Conservation (phyloP, 2,113 vertebrate species). For the Periophthalmodon schlosseri region DNA sequence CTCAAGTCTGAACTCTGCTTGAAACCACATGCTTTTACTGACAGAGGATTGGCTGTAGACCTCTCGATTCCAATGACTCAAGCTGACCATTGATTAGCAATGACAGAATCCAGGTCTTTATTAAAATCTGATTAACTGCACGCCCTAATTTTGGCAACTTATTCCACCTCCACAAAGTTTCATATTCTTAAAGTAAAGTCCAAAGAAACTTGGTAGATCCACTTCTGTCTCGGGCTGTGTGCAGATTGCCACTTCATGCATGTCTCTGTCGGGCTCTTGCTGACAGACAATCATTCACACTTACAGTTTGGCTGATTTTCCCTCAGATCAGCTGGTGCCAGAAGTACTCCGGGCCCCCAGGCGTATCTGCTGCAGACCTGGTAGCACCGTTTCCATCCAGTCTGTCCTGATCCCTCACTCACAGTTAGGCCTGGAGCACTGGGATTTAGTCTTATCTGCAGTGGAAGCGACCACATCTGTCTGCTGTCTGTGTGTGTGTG, state of each 20-base stretch:
- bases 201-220: conserved; percentile 30
- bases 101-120: too few relatives aligned
- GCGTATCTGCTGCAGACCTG: conserved; percentile 25
- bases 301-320: conserved; percentile 8
- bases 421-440: conserved; percentile 53
- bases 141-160: background rate
- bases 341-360: background rate
- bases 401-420: conserved; percentile 57
- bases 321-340: background rate
- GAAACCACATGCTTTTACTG: too few relatives aligned
- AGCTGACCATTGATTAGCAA: too few relatives aligned
- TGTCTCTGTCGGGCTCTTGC: background rate
- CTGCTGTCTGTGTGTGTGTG: conserved; percentile 31
- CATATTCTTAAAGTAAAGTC: background rate
- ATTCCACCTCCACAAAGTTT: conserved; percentile 44
- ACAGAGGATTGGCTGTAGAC: too few relatives aligned
- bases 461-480: conserved; percentile 47
- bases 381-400: conserved; percentile 25
- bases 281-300: conserved; percentile 11
- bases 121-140: too few relatives aligned
- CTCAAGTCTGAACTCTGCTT: too few relatives aligned
- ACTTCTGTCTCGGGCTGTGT: background rate
- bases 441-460: conserved; percentile 70
- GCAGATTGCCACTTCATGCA: background rate
- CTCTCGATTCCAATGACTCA: too few relatives aligned